Evolutionary conservation across 2,888 invertebrate genomes (phyloP).

Genomic region (Drosophila macrothrix): DNA sequence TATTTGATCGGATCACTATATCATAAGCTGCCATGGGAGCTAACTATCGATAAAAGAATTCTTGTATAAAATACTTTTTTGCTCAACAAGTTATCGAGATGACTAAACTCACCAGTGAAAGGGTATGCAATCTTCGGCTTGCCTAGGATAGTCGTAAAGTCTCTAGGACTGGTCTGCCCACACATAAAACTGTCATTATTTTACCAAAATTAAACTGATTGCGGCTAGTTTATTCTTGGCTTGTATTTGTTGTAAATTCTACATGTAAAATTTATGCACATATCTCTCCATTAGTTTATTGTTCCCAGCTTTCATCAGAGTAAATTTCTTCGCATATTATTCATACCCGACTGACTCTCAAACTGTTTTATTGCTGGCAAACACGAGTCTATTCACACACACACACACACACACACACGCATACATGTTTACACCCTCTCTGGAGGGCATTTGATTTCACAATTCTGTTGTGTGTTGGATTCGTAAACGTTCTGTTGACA

Average conservation of each 20-base stretch:
- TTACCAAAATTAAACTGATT: background rate
- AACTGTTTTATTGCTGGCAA: background rate
- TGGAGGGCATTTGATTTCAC: slow-evolving; percentile 24
- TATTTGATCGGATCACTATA: background rate
- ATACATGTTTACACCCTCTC: background rate
- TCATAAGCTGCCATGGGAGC: background rate
- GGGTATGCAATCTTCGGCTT: background rate
- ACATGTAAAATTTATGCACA: background rate
- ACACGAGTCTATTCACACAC: background rate
- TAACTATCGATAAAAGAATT: background rate
- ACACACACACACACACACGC: too few species aligned
- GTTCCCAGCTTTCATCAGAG: background rate
- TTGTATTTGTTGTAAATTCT: background rate
- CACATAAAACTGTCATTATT: background rate
- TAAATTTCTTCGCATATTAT: background rate
- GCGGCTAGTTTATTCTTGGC: background rate
- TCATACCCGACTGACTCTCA: background rate
- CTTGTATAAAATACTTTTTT: too few species aligned
- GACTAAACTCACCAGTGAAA: background rate
- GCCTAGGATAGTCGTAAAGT: background rate
- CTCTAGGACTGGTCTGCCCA: background rate
- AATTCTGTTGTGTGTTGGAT: slow-evolving; percentile 22
- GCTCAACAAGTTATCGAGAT: fast-evolving
- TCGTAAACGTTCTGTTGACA: slow-evolving; percentile 19
- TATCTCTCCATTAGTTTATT: background rate